Evolutionary conservation across 2,888 invertebrate species (phyloP), one percentile per base, ranked within the genome.

Genomic region (Dynastes tityus): DNA sequence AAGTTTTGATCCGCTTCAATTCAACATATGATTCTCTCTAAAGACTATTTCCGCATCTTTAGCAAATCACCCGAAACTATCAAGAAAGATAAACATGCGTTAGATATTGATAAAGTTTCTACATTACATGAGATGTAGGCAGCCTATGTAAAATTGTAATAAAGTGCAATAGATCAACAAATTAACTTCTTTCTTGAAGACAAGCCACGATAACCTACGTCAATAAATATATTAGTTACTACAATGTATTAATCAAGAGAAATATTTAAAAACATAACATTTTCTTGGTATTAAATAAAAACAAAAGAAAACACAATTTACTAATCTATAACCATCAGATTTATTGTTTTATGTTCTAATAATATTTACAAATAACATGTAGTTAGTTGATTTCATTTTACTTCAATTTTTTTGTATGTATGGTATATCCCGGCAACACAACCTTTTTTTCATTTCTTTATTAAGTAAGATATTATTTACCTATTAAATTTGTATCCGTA

Each of bases 291-390:
- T 9, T 51, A 13, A 55, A 55, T 37, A 40, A 73, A 58, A 58
- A 37, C 5, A 37, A 40, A 40, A 68, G 9, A 68, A 68, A 68
- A 68, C 68, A 13, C 68, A 68, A 58, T 32, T 58, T 73, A 58
- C 73, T 73, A 58, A 73, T 73, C 73, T 73, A 73, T 85, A 86
- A 85, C 85, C 85, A 85, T 84, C 32, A 58, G 85, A 84, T 85
- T 86, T 86, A 58, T 73, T 73, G 37, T 58, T 73, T 58, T 9
- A 73, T 84, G 85, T 83, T 84, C 86, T 86, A 87, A 85, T 85
- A 84, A 85, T 87, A 87, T 87, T 85, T 87, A 88, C 87, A 88
- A 67, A 80, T 87, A 87, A 87, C 87, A 85, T 45, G 45, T 87
- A 87, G 22, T 73, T 73, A 51, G n/a, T 70, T 67, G 6, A n/a